phyloP scores from a whole-genome alignment of 1,140 invertebrate species.

The Atta cephalotes region DNA sequence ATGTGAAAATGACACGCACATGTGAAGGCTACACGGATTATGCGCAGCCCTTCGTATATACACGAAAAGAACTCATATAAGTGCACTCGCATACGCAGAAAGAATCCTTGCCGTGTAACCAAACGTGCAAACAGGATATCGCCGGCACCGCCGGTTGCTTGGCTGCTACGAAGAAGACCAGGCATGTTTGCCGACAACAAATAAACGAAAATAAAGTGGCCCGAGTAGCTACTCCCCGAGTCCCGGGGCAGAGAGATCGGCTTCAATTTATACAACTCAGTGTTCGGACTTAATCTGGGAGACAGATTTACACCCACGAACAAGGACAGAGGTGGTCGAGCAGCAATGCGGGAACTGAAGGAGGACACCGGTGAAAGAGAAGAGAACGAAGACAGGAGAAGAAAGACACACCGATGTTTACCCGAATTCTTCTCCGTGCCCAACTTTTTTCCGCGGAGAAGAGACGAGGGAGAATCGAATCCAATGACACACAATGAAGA shows the following conservation, averaged over 20 bases:
- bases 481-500: conserved; percentile 68
- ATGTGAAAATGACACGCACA: conserved; percentile 27
- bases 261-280: conserved; percentile 82
- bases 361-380: background rate
- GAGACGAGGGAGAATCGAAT: conserved; percentile 72
- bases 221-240: conserved; percentile 73
- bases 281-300: conserved; percentile 80
- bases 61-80: conserved; percentile 35
- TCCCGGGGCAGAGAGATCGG: conserved; percentile 75
- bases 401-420: conserved; percentile 69
- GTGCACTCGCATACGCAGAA: conserved; percentile 18
- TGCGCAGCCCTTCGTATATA: conserved; percentile 21
- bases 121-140: conserved; percentile 70
- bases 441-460: conserved; percentile 61
- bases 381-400: conserved; percentile 24
- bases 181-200: conserved; percentile 79
- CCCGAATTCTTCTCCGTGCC: conserved; percentile 42
- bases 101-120: conserved; percentile 53
- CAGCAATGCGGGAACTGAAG: background rate
- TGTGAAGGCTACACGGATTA: conserved; percentile 11
- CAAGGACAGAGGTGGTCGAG: conserved; percentile 40
- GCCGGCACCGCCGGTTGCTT: conserved; percentile 49
- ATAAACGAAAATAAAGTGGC: conserved; percentile 82
- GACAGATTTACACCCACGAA: conserved; percentile 81
- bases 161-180: conserved; percentile 71